These are phyloP conservation scores for Hystrix cristata DNA, from an alignment of 2,113 vertebrate genomes.

Conservation along the genomic window DNA sequence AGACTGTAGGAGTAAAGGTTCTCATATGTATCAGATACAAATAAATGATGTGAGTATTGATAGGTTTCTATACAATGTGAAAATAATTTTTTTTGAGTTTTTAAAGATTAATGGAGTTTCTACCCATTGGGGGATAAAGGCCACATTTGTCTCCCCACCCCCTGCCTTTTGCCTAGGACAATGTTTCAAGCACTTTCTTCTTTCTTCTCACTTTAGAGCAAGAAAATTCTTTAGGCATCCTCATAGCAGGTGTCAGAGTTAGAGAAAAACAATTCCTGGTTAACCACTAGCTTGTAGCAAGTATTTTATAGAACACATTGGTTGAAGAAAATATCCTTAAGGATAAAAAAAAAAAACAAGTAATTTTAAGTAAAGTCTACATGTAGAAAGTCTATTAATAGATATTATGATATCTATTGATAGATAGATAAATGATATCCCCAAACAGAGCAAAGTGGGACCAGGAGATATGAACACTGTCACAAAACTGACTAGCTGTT, in stretches of 20 bases:
- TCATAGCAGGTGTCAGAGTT: not conserved
- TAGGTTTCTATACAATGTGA: slow-evolving; percentile 37
- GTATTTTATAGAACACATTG: not conserved
- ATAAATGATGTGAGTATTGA: slow-evolving; percentile 33
- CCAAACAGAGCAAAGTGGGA: accelerated
- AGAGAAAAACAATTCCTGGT: slow-evolving; percentile 14
- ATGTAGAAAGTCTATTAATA: not conserved
- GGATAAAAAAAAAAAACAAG: slow-evolving; percentile 2
- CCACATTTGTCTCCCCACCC: not conserved
- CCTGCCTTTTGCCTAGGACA: not conserved
- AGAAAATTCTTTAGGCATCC: not conserved
- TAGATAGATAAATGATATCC: not conserved
- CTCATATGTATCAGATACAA: slow-evolving; percentile 1
- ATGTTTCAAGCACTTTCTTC: not conserved
- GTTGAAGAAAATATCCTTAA: slow-evolving; percentile 18
- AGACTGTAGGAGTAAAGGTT: not conserved
- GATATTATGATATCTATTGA: not conserved
- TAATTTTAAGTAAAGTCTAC: not conserved
- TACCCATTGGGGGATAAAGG: not conserved
- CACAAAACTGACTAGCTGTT: not conserved
- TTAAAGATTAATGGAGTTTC: not conserved
- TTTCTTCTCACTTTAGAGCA: not conserved
- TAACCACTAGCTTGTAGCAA: slow-evolving; percentile 13
- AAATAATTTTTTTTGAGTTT: not conserved
- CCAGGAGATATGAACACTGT: not conserved